Conservation (phyloP, 2,113 vertebrate genomes). For the Hypomesus transpacificus region DNA sequence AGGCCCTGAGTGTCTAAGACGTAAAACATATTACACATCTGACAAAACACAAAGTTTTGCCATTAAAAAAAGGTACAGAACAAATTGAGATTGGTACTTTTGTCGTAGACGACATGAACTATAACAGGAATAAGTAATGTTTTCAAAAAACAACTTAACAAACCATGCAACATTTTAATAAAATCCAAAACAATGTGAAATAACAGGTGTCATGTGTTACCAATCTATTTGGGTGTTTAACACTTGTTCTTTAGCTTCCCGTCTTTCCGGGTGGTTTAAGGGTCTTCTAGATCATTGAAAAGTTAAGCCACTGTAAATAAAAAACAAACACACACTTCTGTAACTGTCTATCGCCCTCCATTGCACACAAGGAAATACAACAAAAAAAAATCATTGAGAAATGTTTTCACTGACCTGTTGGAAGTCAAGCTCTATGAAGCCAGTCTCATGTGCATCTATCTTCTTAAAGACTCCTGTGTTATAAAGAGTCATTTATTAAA, state of each 20-base stretch:
- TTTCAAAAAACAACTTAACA: background rate
- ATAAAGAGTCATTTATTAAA: background rate
- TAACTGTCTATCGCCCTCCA: background rate
- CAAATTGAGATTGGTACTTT: too few relatives aligned
- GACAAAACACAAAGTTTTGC: too few relatives aligned
- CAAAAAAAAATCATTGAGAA: background rate
- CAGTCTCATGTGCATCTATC: constrained; percentile 44
- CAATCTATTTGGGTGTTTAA: background rate
- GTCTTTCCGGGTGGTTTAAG: background rate
- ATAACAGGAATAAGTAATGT: background rate
- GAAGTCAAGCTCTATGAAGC: constrained; percentile 62
- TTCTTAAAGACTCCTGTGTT: constrained; percentile 61
- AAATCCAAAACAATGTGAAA: background rate
- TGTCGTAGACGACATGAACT: too few relatives aligned
- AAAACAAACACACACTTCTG: background rate
- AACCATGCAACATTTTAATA: background rate
- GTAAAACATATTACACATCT: too few relatives aligned
- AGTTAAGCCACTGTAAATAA: constrained; percentile 46
- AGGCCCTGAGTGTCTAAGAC: too few relatives aligned
- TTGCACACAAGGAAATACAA: background rate
- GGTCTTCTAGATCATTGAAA: constrained; percentile 49
- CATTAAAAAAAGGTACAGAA: too few relatives aligned
- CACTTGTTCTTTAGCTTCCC: background rate
- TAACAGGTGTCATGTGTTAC: background rate
- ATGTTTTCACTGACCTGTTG: constrained; percentile 50